These are phyloP conservation scores for Sula dactylatra DNA, from an alignment of 2,113 vertebrate species.

Conservation along the genomic window DNA sequence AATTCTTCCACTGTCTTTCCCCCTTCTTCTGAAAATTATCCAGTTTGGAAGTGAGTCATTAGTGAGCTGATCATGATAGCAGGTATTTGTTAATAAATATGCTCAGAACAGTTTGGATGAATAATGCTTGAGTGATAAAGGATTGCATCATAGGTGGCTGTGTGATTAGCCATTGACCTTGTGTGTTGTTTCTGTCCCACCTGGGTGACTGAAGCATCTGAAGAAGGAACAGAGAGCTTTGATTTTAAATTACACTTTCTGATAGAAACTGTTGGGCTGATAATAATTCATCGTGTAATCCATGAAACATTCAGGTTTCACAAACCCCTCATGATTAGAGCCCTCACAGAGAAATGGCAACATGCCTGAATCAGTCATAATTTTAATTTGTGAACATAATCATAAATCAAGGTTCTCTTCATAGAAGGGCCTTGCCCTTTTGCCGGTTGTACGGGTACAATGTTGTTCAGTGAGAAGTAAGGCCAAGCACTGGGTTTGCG, in stretches of 20 bases:
- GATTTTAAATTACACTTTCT: conserved; percentile 39
- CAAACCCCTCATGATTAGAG: conserved; percentile 21
- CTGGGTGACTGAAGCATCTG: neutral
- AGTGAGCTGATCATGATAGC: neutral
- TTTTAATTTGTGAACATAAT: conserved; percentile 23
- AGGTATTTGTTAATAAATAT: conserved; percentile 12
- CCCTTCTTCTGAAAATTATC: neutral
- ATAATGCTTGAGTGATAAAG: neutral
- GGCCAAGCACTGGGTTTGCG: neutral
- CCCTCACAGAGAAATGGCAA: conserved; percentile 10
- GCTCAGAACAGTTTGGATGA: neutral
- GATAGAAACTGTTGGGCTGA: neutral
- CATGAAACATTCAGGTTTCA: conserved; percentile 10
- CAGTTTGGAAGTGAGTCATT: neutral
- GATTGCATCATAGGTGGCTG: neutral
- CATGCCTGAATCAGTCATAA: neutral
- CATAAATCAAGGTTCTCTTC: conserved; percentile 31
- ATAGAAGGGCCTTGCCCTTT: neutral
- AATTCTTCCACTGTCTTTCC: neutral
- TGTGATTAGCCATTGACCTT: conserved; percentile 35
- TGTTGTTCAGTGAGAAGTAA: neutral
- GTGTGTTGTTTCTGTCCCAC: neutral
- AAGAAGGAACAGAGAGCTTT: conserved; percentile 17
- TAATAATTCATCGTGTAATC: conserved; percentile 3
- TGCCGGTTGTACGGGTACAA: neutral